Base-by-base conservation (phyloP, 2,113 vertebrate genomes). In the Haliaeetus leucogaster region DNA sequence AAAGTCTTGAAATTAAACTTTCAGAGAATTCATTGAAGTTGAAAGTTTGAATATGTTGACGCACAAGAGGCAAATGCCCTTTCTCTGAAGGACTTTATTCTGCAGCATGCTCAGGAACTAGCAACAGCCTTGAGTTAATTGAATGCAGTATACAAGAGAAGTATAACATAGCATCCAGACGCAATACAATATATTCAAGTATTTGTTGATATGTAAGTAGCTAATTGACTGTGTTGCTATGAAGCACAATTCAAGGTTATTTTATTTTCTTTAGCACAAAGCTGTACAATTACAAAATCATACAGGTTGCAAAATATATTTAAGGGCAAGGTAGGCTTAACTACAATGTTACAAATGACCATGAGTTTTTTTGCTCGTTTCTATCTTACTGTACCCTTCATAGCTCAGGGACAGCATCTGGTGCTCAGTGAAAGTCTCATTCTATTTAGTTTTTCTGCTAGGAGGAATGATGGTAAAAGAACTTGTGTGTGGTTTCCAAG, bases 111-210 rank as follows among this genome's bases (percentile, higher is more conserved):
- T 93, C 59, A 62, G 90, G 79, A 96, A 52, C 58, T 86, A 34
- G 2, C 58, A 92, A 21, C 79, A 97, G 92, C 97, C 96, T 97
- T 97, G 93, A 95, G 59, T 90, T 95, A 93, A 93, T 90, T 80
- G 95, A 87, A 86, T 90, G 85, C 58, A n/a, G 59, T 26, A 34
- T 45, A 15, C 0, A 2, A 86, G 63, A 80, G 71, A 93, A 88
- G 50, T 45, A 42, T 59, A 73, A 61, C 2, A 5, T 43, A 56
- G 53, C 79, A 82, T 77, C 48, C 90, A 94, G 88, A 48, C 0
- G 3, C 85, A 94, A 94, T 66, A 66, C 85, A 90, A 70, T 58
- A 18, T 92, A 95, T 87, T 93, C 93, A 90, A 96, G 92, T 87
- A 55, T 96, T 96, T 92, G 88, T 91, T 68, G 63, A 59, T 86